Percentiles rank a stretch among this genome's conserved stretches.
Evolutionary conservation across 2,113 vertebrate species (phyloP).

Genomic region (Chloebia gouldiae): DNA sequence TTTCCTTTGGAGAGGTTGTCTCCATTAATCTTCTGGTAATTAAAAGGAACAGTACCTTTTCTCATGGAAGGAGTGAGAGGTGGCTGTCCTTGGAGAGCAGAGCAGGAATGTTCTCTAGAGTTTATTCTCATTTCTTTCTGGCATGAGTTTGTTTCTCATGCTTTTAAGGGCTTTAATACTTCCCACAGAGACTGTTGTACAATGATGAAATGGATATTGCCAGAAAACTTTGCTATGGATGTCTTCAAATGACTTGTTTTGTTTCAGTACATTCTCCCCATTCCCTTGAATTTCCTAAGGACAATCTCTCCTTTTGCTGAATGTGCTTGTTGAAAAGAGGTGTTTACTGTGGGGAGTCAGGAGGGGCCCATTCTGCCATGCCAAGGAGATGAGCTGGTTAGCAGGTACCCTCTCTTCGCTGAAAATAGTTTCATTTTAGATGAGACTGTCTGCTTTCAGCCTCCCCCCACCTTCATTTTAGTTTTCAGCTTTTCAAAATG

Average conservation of each 20-base stretch:
- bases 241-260: not conserved
- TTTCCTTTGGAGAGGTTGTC: not conserved
- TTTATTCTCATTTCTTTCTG: not conserved
- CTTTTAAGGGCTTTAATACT: not conserved
- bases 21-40: not conserved
- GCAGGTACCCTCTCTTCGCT: not conserved
- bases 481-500: not conserved
- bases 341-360: not conserved
- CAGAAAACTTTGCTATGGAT: not conserved
- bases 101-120: not conserved
- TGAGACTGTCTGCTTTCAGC: accelerated
- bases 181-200: not conserved
- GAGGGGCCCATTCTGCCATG: not conserved
- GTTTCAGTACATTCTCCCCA: not conserved
- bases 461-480: accelerated
- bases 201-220: not conserved
- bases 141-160: not conserved
- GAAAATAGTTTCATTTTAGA: not conserved
- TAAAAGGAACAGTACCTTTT: not conserved
- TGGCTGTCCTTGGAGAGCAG: not conserved
- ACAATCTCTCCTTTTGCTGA: not conserved
- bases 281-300: not conserved
- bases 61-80: not conserved
- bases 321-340: not conserved
- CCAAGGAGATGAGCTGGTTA: not conserved